Percentiles rank a stretch among this genome's conserved stretches.
Conservation (phyloP, 2,888 invertebrate genomes). For the Protophormia terraenovae region DNA sequence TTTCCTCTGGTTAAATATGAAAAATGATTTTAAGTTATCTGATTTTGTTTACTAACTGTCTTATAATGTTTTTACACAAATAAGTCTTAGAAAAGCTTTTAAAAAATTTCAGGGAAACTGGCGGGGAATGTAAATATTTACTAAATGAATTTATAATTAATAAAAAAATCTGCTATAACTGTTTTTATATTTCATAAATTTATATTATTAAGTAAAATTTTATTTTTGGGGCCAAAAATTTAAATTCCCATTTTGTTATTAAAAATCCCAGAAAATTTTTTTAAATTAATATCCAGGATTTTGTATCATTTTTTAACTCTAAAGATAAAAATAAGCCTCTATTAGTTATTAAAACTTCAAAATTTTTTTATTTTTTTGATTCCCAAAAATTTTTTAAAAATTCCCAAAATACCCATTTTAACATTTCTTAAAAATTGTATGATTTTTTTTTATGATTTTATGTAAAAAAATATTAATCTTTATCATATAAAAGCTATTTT, state of each 20-base stretch:
- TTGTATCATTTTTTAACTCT: too few relatives aligned
- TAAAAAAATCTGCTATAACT: neutral
- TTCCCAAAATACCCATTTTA: too few relatives aligned
- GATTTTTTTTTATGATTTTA: too few relatives aligned
- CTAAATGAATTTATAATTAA: neutral
- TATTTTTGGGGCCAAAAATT: neutral
- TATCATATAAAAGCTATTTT: too few relatives aligned
- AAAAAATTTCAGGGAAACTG: neutral
- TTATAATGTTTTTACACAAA: neutral
- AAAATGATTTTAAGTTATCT: constrained; percentile 21
- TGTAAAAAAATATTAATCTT: too few relatives aligned
- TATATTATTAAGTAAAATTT: neutral
- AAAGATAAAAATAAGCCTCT: too few relatives aligned
- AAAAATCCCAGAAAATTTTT: neutral
- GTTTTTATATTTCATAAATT: neutral
- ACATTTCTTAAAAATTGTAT: too few relatives aligned
- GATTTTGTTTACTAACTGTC: neutral
- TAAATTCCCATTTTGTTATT: neutral
- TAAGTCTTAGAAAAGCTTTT: neutral
- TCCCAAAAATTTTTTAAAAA: too few relatives aligned
- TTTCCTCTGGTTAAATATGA: constrained; percentile 28
- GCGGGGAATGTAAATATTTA: neutral
- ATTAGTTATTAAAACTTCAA: too few relatives aligned
- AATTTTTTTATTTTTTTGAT: too few relatives aligned
- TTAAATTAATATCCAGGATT: too few relatives aligned